Percentiles rank a stretch among this genome's conserved stretches.
Conservation (phyloP, 2,113 vertebrate species). For the Megaleporinus macrocephalus region DNA sequence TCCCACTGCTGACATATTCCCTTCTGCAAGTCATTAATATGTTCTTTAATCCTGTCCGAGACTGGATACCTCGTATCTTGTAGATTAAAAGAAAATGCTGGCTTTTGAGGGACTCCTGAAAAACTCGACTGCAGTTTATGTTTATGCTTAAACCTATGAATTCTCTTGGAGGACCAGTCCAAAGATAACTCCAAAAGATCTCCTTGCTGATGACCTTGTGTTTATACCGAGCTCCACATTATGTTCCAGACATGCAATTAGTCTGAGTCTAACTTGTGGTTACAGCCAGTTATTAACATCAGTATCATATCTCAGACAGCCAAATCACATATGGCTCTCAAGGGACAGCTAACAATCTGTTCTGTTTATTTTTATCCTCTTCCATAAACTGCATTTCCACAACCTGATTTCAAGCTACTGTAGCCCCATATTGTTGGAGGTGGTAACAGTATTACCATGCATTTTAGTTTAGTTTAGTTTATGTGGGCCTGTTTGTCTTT, state of each 20-base stretch:
- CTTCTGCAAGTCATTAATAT: too few relatives aligned
- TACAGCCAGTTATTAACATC: neutral
- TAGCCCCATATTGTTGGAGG: too few relatives aligned
- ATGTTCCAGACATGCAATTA: neutral
- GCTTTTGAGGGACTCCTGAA: too few relatives aligned
- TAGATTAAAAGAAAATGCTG: too few relatives aligned
- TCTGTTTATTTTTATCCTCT: neutral
- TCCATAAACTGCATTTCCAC: neutral
- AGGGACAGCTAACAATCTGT: neutral
- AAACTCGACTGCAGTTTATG: too few relatives aligned
- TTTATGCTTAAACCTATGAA: too few relatives aligned
- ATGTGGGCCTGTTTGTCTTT: too few relatives aligned
- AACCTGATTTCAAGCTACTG: too few relatives aligned
- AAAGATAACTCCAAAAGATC: neutral
- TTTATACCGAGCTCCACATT: neutral
- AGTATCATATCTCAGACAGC: neutral
- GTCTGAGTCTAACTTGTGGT: neutral
- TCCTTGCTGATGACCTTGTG: neutral
- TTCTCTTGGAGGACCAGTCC: neutral
- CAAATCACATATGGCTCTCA: neutral
- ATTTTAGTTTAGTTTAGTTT: too few relatives aligned
- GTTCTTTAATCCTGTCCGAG: too few relatives aligned
- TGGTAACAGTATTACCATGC: neutral
- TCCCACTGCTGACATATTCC: too few relatives aligned
- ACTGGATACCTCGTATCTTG: too few relatives aligned